Evolutionary conservation across 2,888 invertebrate species (phyloP).

Genomic region (Scelioninae gen. 2): DNA sequence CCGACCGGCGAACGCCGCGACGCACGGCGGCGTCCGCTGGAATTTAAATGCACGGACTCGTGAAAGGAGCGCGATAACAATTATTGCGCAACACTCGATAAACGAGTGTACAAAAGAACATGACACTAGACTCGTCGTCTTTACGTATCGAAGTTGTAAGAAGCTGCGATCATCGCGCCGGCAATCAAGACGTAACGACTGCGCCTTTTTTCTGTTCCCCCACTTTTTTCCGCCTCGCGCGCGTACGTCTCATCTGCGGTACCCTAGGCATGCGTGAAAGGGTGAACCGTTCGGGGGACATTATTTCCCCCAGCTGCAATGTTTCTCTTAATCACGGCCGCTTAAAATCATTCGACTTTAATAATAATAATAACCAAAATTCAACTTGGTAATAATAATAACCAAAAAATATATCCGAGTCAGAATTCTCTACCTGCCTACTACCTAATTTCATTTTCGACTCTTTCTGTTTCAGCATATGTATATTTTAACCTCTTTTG

Average conservation of each 20-base stretch:
- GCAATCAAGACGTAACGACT: slow-evolving; percentile 36
- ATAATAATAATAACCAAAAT: too few relatives aligned
- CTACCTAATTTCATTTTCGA: too few relatives aligned
- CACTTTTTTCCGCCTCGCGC: slow-evolving; percentile 29
- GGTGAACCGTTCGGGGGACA: slow-evolving; percentile 2
- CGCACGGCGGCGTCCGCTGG: slow-evolving; percentile 2
- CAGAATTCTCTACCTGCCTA: too few relatives aligned
- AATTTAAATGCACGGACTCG: slow-evolving; percentile 27
- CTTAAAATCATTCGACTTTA: too few relatives aligned
- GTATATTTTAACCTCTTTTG: too few relatives aligned
- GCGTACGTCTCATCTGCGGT: slow-evolving; percentile 20
- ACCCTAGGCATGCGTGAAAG: slow-evolving; percentile 15
- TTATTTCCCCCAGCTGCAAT: slow-evolving; percentile 2
- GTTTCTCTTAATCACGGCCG: too few relatives aligned
- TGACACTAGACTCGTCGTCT: slow-evolving; percentile 40
- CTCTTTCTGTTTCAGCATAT: too few relatives aligned
- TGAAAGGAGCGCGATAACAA: slow-evolving; percentile 42
- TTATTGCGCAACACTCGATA: slow-evolving; percentile 40
- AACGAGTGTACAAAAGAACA: slow-evolving; percentile 43
- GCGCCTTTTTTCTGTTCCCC: too few relatives aligned
- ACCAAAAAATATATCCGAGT: too few relatives aligned
- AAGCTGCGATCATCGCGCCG: slow-evolving; percentile 20
- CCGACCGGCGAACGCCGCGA: slow-evolving; percentile 9
- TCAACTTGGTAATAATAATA: too few relatives aligned
- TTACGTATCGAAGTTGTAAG: slow-evolving; percentile 29